phyloP scores from a whole-genome alignment of 2,113 vertebrate species.

The Bos javanicus region DNA sequence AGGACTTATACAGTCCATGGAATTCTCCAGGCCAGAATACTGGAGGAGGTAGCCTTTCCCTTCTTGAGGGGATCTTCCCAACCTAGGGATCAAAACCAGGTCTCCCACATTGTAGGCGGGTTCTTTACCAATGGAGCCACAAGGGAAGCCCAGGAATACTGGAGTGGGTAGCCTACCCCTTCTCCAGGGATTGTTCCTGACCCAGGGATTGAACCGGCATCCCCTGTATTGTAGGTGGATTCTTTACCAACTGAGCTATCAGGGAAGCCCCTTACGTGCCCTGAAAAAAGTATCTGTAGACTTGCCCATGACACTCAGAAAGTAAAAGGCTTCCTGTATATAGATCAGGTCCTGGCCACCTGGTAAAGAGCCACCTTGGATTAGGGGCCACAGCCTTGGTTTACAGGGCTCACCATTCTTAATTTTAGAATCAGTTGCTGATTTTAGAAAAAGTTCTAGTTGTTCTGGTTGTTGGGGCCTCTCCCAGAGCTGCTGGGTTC shows the following conservation, averaged over 20 bases:
- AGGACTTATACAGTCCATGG: neutral
- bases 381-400: neutral
- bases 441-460: neutral
- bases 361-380: neutral
- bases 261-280: neutral
- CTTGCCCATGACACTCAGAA: neutral
- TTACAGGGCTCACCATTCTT: neutral
- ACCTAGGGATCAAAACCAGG: neutral
- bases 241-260: neutral
- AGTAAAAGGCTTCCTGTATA: neutral
- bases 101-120: neutral
- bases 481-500: neutral
- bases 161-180: neutral
- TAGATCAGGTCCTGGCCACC: neutral
- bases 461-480: neutral
- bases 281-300: neutral
- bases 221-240: neutral
- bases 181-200: neutral
- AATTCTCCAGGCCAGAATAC: too few relatives aligned
- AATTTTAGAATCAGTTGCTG: neutral
- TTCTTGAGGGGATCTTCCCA: neutral
- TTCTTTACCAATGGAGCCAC: neutral
- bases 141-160: neutral
- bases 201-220: accelerated
- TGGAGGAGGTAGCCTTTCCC: neutral